A percentile compares a stretch with the other conserved stretches of the same genome.
Conservation (phyloP, 2,888 invertebrate genomes). For the Osedax frankpressi region DNA sequence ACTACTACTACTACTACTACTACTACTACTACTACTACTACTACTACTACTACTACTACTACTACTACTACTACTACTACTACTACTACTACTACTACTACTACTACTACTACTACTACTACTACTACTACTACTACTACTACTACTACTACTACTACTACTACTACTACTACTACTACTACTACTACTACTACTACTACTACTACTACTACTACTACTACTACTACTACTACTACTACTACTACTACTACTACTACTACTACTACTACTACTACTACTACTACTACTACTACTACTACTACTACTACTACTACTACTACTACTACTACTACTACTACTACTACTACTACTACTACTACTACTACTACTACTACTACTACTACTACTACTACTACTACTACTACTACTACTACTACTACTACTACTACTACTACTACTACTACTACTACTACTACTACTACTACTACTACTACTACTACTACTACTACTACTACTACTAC, state of each 20-base stretch:
- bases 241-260: conserved; percentile 6
- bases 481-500: too few species aligned
- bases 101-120: conserved; percentile 19
- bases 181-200: conserved; percentile 6
- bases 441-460: conserved; percentile 18
- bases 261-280: conserved; percentile 17
- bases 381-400: not conserved
- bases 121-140: conserved; percentile 17
- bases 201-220: conserved; percentile 19
- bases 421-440: conserved; percentile 19
- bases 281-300: conserved; percentile 16
- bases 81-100: conserved; percentile 14
- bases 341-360: conserved; percentile 14
- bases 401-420: not conserved
- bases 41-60: conserved; percentile 19
- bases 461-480: too few species aligned
- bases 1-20: not conserved
- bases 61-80: conserved; percentile 17
- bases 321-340: not conserved
- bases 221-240: conserved; percentile 15
- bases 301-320: not conserved
- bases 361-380: conserved; percentile 12
- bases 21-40: conserved; percentile 14
- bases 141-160: conserved; percentile 21
- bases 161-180: not conserved